Percentiles rank a stretch among this genome's conserved stretches.
phyloP scores from a whole-genome alignment of 2,797 vertebrate species.

The Argentina silus region DNA sequence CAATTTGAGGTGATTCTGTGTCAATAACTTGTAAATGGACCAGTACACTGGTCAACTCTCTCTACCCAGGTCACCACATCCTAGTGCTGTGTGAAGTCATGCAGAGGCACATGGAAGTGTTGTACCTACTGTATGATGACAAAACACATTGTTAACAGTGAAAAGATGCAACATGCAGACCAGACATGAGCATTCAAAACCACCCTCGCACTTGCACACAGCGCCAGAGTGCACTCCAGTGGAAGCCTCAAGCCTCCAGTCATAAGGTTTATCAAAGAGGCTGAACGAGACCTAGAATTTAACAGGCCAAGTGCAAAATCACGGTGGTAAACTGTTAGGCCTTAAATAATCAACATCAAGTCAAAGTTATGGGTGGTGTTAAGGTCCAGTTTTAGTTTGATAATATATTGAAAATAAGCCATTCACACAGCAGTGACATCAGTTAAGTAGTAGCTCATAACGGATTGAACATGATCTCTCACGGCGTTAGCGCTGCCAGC shows the following conservation, averaged over 20 bases:
- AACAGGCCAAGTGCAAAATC: background rate
- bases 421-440: slow-evolving; percentile 1
- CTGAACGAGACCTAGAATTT: background rate
- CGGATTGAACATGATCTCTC: background rate
- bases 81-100: too few species aligned
- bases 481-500: background rate
- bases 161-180: background rate
- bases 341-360: too few species aligned
- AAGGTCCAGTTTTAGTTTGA: background rate
- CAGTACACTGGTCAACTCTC: too few species aligned
- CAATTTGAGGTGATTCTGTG: background rate
- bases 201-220: background rate
- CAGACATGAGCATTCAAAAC: background rate
- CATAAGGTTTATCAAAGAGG: background rate
- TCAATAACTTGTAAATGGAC: background rate
- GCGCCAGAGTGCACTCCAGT: background rate
- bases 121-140: too few species aligned
- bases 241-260: background rate
- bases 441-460: slow-evolving; percentile 3
- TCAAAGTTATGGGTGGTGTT: slow-evolving; percentile 5
- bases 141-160: too few species aligned
- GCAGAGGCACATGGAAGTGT: too few species aligned
- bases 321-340: background rate
- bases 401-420: background rate
- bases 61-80: too few species aligned